Conservation (phyloP, 1,140 invertebrate species). For the Drosophila sturtevanti region DNA sequence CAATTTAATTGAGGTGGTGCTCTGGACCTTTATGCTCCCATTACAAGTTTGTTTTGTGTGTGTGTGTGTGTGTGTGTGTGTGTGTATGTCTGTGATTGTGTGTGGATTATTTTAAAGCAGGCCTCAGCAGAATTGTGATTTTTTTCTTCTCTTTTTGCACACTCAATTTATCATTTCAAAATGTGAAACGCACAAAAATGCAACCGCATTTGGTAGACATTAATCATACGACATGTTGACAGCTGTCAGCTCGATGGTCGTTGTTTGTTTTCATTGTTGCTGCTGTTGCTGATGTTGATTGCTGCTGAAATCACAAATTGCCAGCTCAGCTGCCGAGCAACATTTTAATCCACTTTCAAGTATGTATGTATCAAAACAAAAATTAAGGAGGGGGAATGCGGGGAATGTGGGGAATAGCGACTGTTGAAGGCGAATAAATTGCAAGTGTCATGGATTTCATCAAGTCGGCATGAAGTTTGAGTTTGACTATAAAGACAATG, state of each 20-base stretch:
- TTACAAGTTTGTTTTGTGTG: slow-evolving; percentile 36
- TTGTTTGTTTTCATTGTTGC: slow-evolving; percentile 32
- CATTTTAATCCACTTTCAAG: slow-evolving; percentile 36
- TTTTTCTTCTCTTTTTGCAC: slow-evolving; percentile 23
- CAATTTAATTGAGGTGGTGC: slow-evolving; percentile 56
- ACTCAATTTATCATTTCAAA: slow-evolving; percentile 65
- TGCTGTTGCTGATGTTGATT: slow-evolving; percentile 9
- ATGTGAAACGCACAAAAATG: slow-evolving; percentile 58
- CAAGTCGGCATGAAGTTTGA: slow-evolving; percentile 12
- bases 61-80: not conserved
- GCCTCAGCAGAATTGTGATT: slow-evolving; percentile 28
- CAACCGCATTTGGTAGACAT: slow-evolving; percentile 68
- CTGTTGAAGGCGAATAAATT: slow-evolving; percentile 24
- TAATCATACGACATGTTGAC: slow-evolving; percentile 81
- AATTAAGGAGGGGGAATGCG: not conserved
- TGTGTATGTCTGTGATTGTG: not conserved
- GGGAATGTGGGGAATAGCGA: too few species aligned
- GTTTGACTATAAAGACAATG: not conserved
- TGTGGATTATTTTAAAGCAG: slow-evolving; percentile 15
- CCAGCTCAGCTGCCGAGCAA: slow-evolving; percentile 21
- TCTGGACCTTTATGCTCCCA: slow-evolving; percentile 37
- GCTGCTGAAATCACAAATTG: slow-evolving; percentile 28
- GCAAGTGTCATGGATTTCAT: slow-evolving; percentile 33
- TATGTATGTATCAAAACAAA: slow-evolving; percentile 9
- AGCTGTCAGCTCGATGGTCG: slow-evolving; percentile 61